These are phyloP conservation scores for Rhipidura dahli DNA, from an alignment of 2,113 vertebrate species.

Conservation along the genomic window DNA sequence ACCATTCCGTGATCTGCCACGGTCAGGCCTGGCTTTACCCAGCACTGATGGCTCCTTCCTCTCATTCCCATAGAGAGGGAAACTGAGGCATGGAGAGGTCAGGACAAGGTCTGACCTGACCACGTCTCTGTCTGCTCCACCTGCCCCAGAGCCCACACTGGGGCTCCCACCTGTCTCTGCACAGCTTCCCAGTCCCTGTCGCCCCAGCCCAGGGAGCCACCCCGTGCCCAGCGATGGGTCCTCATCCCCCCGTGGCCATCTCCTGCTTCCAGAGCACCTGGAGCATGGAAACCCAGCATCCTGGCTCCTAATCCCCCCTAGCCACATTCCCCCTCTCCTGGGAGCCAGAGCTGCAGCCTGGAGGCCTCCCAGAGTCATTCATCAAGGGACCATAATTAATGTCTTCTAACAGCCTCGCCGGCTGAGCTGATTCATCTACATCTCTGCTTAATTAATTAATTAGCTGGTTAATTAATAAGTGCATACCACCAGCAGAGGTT, in stretches of 20 bases:
- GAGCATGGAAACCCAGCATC: not conserved
- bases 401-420: not conserved
- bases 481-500: not conserved
- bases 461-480: slow-evolving; percentile 26
- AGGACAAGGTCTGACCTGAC: not conserved
- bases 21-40: not conserved
- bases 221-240: rapidly evolving
- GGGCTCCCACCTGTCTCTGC: not conserved
- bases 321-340: not conserved
- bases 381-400: not conserved
- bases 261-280: not conserved
- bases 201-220: not conserved
- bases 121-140: not conserved
- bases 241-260: not conserved
- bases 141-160: not conserved
- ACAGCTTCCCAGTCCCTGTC: rapidly evolving
- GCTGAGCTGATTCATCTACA: slow-evolving; percentile 12
- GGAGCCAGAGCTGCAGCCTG: not conserved
- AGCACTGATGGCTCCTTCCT: not conserved
- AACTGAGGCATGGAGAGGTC: not conserved
- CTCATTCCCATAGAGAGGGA: not conserved
- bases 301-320: not conserved
- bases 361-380: not conserved
- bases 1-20: rapidly evolving
- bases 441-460: slow-evolving; percentile 33